These are phyloP conservation scores for Callospermophilus lateralis DNA, from an alignment of 2,113 vertebrate genomes.

Conservation along the genomic window DNA sequence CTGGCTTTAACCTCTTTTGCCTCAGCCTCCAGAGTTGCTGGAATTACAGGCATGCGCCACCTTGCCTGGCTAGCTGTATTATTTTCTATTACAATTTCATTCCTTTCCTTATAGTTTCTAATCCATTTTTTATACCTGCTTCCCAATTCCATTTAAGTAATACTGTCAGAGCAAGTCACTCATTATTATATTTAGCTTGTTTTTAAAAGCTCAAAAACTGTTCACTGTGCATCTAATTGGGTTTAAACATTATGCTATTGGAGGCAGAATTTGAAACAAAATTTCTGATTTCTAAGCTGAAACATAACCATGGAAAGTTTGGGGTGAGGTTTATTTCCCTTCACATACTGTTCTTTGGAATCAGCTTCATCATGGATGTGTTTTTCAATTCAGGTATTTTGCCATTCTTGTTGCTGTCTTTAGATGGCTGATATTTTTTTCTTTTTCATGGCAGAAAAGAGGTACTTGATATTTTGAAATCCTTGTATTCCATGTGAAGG, in stretches of 20 bases:
- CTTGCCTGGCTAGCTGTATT: not conserved
- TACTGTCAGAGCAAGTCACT: not conserved
- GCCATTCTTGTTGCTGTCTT: conserved; percentile 44
- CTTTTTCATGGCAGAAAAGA: not conserved
- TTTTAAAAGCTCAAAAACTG: not conserved
- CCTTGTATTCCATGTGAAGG: not conserved
- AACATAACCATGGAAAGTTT: not conserved
- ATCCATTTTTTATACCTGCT: not conserved
- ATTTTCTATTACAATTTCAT: not conserved
- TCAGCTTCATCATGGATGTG: not conserved
- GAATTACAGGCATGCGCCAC: too few species aligned
- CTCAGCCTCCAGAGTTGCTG: too few species aligned
- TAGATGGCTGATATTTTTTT: not conserved
- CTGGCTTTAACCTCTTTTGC: too few species aligned
- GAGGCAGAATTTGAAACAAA: not conserved
- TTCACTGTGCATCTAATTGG: not conserved
- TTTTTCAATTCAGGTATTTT: conserved; percentile 2
- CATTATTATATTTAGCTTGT: not conserved
- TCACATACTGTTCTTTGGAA: not conserved
- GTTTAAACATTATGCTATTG: not conserved
- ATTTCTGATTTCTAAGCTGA: not conserved
- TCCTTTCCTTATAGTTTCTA: not conserved
- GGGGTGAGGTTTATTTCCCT: not conserved
- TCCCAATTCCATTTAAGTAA: not conserved
- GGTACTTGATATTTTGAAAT: not conserved